These are phyloP conservation scores for Drosophila bipectinata DNA, from an alignment of 1,140 invertebrate genomes.

Conservation along the genomic window DNA sequence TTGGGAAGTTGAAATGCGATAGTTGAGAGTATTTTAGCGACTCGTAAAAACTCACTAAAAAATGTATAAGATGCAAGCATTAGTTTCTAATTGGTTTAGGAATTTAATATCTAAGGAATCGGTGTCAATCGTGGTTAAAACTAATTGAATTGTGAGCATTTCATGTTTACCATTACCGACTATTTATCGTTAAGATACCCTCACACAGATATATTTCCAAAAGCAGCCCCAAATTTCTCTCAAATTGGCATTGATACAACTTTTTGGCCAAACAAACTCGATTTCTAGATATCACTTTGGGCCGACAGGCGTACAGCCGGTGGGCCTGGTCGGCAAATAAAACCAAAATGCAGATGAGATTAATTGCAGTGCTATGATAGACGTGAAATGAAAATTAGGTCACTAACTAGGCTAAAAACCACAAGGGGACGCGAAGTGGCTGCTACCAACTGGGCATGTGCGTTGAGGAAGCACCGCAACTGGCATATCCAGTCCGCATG, in stretches of 20 bases:
- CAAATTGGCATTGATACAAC: conserved; percentile 2
- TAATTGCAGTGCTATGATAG: conserved; percentile 47
- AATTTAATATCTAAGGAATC: no score
- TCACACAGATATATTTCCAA: conserved; percentile 2
- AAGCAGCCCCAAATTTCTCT: not conserved
- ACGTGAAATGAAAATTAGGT: conserved; percentile 54
- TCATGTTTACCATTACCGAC: not conserved
- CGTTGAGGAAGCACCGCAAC: conserved; percentile 49
- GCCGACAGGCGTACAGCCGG: conserved; percentile 22
- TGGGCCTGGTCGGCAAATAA: conserved; percentile 18
- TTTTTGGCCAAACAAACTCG: conserved; percentile 7
- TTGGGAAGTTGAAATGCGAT: not conserved
- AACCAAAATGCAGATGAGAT: conserved; percentile 45
- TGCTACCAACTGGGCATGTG: conserved; percentile 33
- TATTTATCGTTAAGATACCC: not conserved
- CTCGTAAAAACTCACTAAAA: not conserved
- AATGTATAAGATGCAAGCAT: no score
- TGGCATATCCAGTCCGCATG: conserved; percentile 29
- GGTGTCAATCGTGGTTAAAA: not conserved
- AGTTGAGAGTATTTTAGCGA: not conserved
- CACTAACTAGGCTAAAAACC: conserved; percentile 41
- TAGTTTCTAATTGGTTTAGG: no score
- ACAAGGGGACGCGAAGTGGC: conserved; percentile 7
- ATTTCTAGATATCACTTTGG: conserved; percentile 22
- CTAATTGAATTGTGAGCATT: not conserved